phyloP scores from a whole-genome alignment of 2,888 invertebrate genomes.

The Cantharis rufa region DNA sequence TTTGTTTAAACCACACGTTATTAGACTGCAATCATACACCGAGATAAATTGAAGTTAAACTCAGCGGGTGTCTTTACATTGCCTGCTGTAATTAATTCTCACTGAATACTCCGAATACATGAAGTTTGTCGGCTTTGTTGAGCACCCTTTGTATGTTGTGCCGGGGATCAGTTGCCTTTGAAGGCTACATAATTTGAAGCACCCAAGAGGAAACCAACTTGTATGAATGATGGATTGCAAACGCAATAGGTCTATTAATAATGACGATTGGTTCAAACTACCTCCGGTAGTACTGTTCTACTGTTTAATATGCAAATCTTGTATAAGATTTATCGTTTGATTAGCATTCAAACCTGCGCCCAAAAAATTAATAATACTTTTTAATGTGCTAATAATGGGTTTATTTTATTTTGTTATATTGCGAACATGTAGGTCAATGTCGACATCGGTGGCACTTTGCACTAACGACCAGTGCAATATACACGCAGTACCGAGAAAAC shows the following conservation, averaged over 20 bases:
- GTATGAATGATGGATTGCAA: slow-evolving; percentile 39
- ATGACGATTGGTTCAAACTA: slow-evolving; percentile 39
- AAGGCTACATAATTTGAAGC: slow-evolving; percentile 34
- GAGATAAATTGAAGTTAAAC: slow-evolving; percentile 32
- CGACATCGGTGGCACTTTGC: neutral
- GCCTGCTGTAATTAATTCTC: slow-evolving; percentile 31
- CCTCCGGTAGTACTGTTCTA: slow-evolving; percentile 28
- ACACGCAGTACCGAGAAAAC: neutral
- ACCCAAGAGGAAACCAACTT: slow-evolving; percentile 33
- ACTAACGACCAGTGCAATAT: neutral
- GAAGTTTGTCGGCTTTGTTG: slow-evolving; percentile 30
- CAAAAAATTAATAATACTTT: neutral
- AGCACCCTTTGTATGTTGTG: slow-evolving; percentile 26
- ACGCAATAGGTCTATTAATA: slow-evolving; percentile 40
- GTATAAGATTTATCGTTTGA: neutral
- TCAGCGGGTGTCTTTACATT: slow-evolving; percentile 32
- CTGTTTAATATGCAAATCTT: neutral
- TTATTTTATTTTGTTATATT: neutral
- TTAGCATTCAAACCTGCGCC: neutral
- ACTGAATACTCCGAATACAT: slow-evolving; percentile 30
- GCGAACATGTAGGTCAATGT: neutral
- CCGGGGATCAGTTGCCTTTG: slow-evolving; percentile 33
- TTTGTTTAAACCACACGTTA: slow-evolving; percentile 31
- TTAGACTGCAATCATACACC: slow-evolving; percentile 29
- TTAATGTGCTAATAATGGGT: neutral